Conservation (phyloP, 2,888 invertebrate species). For the Eilema caniola region DNA sequence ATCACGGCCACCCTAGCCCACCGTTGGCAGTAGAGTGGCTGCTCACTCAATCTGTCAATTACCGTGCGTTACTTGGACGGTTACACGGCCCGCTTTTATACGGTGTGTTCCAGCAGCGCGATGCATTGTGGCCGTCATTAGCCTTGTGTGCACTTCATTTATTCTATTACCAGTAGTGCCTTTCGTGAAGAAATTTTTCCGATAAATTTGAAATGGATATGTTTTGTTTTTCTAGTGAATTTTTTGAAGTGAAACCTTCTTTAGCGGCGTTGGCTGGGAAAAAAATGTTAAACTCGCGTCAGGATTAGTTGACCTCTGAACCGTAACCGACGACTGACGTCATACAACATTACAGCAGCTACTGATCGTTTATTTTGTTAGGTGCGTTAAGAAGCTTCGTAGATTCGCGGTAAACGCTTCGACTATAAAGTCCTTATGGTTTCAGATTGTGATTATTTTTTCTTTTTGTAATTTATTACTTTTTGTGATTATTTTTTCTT, state of each 20-base stretch:
- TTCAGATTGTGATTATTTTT: too few species aligned
- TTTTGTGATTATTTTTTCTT: too few species aligned
- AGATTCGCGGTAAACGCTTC: too few species aligned
- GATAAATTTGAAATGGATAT: background rate
- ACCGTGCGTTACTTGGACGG: conserved; percentile 60
- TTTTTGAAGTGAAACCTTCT: background rate
- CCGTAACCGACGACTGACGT: too few species aligned
- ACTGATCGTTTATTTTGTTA: too few species aligned
- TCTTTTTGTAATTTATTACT: too few species aligned
- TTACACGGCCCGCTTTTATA: conserved; percentile 56
- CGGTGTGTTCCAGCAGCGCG: conserved; percentile 19
- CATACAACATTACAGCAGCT: too few species aligned
- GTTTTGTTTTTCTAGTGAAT: background rate
- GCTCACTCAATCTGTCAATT: conserved; percentile 82
- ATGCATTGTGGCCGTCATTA: conserved; percentile 36
- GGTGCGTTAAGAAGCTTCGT: too few species aligned
- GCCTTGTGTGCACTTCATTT: conserved; percentile 38
- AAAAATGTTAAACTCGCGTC: too few species aligned
- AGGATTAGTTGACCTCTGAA: too few species aligned
- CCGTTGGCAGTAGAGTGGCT: conserved; percentile 58
- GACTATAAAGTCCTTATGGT: too few species aligned
- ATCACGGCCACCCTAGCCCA: conserved; percentile 48
- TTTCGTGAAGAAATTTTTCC: conserved; percentile 11
- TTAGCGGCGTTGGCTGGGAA: too few species aligned
- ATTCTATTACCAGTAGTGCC: conserved; percentile 18